Conservation (phyloP, 2,113 vertebrate genomes). For the Paratilapia polleni region DNA sequence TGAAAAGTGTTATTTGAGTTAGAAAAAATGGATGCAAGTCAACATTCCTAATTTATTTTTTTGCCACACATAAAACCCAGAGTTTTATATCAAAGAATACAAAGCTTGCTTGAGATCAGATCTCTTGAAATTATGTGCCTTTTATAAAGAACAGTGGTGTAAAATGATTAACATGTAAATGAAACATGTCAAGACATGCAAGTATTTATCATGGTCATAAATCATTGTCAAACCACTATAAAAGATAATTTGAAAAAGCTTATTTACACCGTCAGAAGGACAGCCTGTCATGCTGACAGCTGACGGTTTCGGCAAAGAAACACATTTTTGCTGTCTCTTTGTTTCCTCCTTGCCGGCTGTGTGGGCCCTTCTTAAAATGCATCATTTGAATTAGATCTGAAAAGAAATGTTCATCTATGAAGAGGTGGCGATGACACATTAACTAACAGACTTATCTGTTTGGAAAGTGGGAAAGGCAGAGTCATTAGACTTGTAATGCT, state of each 20-base stretch:
- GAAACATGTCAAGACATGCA: not conserved
- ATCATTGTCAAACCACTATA: slow-evolving; percentile 29
- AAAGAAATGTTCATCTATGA: not conserved
- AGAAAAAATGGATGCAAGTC: not conserved
- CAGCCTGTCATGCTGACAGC: slow-evolving; percentile 13
- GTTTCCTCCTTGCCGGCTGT: slow-evolving; percentile 8
- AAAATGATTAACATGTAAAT: slow-evolving; percentile 1
- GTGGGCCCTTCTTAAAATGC: slow-evolving; percentile 37
- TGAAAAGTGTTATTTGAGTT: not conserved
- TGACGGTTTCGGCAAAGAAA: slow-evolving; percentile 39
- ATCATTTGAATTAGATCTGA: not conserved
- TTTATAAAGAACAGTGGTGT: not conserved
- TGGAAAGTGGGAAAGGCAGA: not conserved
- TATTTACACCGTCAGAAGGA: slow-evolving; percentile 32
- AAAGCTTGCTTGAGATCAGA: not conserved
- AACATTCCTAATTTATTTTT: not conserved
- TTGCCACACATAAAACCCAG: not conserved
- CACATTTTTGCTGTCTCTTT: slow-evolving; percentile 27
- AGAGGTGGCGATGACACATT: not conserved
- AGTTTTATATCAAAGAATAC: not conserved
- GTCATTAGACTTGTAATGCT: not conserved
- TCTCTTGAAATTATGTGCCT: not conserved
- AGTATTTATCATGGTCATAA: slow-evolving; percentile 2
- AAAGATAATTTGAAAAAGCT: slow-evolving; percentile 38
- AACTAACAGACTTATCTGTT: not conserved